These are phyloP conservation scores for Pomacea canaliculata DNA, from an alignment of 2,888 invertebrate genomes.

Conservation along the genomic window DNA sequence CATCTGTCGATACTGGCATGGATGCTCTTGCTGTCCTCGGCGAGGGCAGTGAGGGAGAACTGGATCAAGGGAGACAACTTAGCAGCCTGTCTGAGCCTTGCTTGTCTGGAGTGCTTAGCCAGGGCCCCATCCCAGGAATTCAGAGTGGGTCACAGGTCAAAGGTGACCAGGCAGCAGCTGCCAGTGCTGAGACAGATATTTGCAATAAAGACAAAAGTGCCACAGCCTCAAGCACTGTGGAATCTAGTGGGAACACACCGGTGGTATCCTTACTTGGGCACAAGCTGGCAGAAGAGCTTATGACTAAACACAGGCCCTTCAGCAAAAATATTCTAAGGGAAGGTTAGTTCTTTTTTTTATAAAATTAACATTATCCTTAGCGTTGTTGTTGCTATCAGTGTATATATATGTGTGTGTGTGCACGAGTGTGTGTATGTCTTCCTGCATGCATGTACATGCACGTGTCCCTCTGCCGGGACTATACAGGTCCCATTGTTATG, in stretches of 20 bases:
- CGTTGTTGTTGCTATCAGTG: no score
- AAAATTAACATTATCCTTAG: no score
- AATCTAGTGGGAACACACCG: no score
- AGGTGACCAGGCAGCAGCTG: neutral
- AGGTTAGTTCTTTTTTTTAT: constrained; percentile 38
- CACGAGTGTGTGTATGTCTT: no score
- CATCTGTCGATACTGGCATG: constrained; percentile 56
- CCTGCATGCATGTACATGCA: no score
- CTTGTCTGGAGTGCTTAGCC: constrained; percentile 11
- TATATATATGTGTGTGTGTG: no score
- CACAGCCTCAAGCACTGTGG: no score
- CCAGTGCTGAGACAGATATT: constrained; percentile 18
- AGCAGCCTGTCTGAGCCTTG: constrained; percentile 32
- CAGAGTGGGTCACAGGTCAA: constrained; percentile 6
- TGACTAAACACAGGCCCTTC: constrained; percentile 51
- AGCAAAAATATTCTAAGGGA: constrained; percentile 57
- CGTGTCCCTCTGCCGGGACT: no score
- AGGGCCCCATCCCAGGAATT: constrained; percentile 5
- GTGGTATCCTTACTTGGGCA: neutral
- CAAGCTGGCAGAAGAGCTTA: constrained; percentile 44
- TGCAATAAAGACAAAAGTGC: constrained; percentile 26
- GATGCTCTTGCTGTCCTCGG: constrained; percentile 44
- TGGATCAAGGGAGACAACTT: constrained; percentile 15
- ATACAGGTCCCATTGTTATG: no score
- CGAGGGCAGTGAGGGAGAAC: constrained; percentile 24